Conservation (phyloP, 2,797 vertebrate species). For the Streptopelia turtur region DNA sequence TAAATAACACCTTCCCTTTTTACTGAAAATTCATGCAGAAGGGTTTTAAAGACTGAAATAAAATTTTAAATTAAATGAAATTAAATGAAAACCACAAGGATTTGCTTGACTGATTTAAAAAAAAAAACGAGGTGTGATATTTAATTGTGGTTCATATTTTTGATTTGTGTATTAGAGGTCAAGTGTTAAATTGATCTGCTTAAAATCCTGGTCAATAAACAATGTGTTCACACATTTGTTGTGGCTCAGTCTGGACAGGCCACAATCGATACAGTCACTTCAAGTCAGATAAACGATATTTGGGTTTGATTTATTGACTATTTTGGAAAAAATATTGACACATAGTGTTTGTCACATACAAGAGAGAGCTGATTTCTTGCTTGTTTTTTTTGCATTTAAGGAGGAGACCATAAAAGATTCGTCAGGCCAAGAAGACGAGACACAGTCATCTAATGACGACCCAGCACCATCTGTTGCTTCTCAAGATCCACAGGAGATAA, state of each 20-base stretch:
- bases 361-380: not conserved
- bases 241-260: not conserved
- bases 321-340: not conserved
- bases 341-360: accelerated
- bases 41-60: not conserved
- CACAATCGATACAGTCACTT: not conserved
- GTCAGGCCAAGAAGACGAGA: slow-evolving; percentile 85
- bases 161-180: not conserved
- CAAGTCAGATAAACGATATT: not conserved
- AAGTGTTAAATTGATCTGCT: not conserved
- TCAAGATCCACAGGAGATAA: slow-evolving; percentile 88
- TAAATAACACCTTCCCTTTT: not conserved
- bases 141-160: not conserved
- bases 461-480: slow-evolving; percentile 85
- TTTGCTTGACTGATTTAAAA: not conserved
- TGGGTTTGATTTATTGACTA: not conserved
- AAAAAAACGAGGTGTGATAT: not conserved
- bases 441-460: slow-evolving; percentile 84
- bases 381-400: slow-evolving; percentile 69
- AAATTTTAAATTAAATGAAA: not conserved
- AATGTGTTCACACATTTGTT: not conserved
- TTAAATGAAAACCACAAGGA: not conserved
- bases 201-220: not conserved
- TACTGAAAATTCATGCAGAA: not conserved
- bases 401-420: slow-evolving; percentile 86